Evolutionary conservation across 2,797 vertebrate species (phyloP).

Genomic region (Labroides dimidiatus): DNA sequence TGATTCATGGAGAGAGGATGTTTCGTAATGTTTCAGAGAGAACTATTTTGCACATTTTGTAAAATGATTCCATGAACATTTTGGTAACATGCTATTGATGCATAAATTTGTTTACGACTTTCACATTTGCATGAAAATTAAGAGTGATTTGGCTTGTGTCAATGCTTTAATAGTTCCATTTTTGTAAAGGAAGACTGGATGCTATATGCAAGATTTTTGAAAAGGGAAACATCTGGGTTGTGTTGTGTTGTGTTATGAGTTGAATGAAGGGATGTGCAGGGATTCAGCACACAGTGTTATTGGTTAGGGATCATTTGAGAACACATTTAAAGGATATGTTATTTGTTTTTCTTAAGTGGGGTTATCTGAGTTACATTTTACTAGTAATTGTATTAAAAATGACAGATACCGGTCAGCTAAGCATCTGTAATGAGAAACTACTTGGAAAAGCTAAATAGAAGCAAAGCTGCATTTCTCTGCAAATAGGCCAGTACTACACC

Average conservation of each 20-base stretch:
- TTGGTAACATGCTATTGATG: slow-evolving; percentile 13
- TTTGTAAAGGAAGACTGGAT: slow-evolving; percentile 15
- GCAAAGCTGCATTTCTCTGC: too few species aligned
- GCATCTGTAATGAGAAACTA: too few species aligned
- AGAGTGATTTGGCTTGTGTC: slow-evolving; percentile 2
- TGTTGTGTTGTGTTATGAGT: slow-evolving; percentile 1
- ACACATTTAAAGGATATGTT: background rate
- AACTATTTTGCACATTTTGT: slow-evolving; percentile 57
- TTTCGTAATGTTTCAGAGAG: slow-evolving; percentile 22
- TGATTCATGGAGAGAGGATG: slow-evolving; percentile 5
- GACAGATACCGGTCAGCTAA: too few species aligned
- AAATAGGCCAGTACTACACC: too few species aligned
- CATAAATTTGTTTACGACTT: background rate
- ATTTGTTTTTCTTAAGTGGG: too few species aligned
- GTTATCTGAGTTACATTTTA: too few species aligned
- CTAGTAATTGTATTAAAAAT: too few species aligned
- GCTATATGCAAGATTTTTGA: slow-evolving; percentile 4
- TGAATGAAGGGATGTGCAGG: slow-evolving; percentile 10
- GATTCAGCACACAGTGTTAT: background rate
- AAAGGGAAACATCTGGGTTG: background rate
- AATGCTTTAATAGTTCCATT: background rate
- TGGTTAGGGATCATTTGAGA: slow-evolving; percentile 21
- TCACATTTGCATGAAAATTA: slow-evolving; percentile 3
- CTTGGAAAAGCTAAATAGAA: too few species aligned
- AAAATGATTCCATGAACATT: slow-evolving; percentile 35